Percentiles rank a stretch among this genome's conserved stretches.
These are phyloP conservation scores for Carcina quercana DNA, from an alignment of 2,888 invertebrate species.

Conservation along the genomic window DNA sequence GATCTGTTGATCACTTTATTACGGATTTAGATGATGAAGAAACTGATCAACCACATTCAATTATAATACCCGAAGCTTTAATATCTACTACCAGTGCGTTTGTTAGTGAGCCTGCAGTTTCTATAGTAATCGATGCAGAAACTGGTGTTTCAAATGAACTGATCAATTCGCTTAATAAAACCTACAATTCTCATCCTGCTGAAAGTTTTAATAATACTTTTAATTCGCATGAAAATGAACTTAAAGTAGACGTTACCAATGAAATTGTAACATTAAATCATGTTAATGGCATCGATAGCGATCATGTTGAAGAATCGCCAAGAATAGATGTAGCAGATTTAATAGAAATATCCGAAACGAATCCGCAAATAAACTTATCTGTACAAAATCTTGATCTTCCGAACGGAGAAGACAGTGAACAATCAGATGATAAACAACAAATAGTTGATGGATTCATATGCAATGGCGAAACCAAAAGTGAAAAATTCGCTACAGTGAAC, in stretches of 20 bases:
- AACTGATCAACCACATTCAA: slow-evolving; percentile 62
- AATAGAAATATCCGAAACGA: slow-evolving; percentile 5
- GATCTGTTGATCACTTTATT: slow-evolving; percentile 24
- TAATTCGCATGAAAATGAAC: slow-evolving; percentile 26
- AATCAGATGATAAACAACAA: too few species aligned
- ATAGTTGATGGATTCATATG: slow-evolving; percentile 23
- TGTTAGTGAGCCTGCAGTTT: background rate
- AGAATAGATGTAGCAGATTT: too few species aligned
- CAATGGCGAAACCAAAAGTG: slow-evolving; percentile 44
- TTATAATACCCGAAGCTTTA: slow-evolving; percentile 55
- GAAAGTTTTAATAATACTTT: slow-evolving; percentile 34
- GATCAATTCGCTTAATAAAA: too few species aligned
- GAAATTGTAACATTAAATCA: too few species aligned
- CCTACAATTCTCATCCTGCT: too few species aligned
- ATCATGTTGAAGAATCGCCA: too few species aligned
- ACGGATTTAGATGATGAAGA: slow-evolving; percentile 56
- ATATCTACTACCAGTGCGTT: slow-evolving; percentile 22
- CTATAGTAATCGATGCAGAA: background rate
- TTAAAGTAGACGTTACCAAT: background rate
- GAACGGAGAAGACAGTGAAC: too few species aligned
- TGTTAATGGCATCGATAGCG: too few species aligned
- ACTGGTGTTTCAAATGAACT: slow-evolving; percentile 46
- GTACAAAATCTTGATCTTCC: too few species aligned
- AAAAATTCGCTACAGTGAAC: slow-evolving; percentile 56
- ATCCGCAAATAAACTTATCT: background rate